Conservation (phyloP, 2,113 vertebrate genomes). For the Bolborhynchus lineola region DNA sequence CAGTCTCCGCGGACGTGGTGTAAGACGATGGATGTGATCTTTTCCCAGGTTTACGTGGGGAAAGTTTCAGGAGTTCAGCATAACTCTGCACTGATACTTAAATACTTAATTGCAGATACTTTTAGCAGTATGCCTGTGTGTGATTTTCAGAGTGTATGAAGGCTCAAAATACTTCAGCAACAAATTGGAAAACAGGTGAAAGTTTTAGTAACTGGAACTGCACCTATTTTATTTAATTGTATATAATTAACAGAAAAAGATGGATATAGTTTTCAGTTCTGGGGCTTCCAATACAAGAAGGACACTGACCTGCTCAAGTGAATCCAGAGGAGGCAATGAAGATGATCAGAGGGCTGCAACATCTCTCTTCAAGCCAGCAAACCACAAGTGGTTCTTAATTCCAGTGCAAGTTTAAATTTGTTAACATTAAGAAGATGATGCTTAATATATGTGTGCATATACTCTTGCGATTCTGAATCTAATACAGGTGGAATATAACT, state of each 20-base stretch:
- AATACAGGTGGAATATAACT: not conserved
- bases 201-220: not conserved
- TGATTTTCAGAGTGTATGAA: not conserved
- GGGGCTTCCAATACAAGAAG: not conserved
- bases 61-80: not conserved
- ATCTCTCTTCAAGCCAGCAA: not conserved
- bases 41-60: not conserved
- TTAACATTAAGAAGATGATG: not conserved
- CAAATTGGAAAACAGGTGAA: not conserved
- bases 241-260: not conserved
- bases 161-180: not conserved
- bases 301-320: not conserved
- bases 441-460: not conserved
- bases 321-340: not conserved
- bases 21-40: not conserved
- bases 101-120: not conserved
- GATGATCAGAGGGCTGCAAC: not conserved
- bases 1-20: rapidly evolving
- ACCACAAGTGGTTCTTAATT: not conserved
- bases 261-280: not conserved
- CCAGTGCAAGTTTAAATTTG: not conserved
- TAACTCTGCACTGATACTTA: not conserved
- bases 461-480: not conserved
- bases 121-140: not conserved
- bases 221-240: not conserved